phyloP scores from a whole-genome alignment of 2,888 invertebrate genomes.

The Idaea biselata region DNA sequence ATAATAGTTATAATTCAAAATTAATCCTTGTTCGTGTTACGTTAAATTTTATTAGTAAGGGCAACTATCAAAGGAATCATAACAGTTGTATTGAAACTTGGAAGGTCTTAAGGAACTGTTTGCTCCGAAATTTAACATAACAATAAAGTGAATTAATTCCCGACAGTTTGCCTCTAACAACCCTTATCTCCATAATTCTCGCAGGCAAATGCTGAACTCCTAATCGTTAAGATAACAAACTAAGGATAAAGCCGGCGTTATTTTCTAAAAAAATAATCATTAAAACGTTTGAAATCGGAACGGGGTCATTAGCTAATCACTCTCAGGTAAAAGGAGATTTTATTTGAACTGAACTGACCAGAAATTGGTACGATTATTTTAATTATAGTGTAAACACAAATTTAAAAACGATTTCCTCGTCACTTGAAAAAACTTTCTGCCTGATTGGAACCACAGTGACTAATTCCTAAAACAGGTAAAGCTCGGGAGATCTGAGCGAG shows the following conservation, averaged over 20 bases:
- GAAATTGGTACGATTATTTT: constrained; percentile 70
- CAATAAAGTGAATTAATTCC: constrained; percentile 59
- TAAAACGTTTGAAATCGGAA: constrained; percentile 28
- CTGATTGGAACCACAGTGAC: constrained; percentile 19
- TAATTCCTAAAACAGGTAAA: constrained; percentile 18
- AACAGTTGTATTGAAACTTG: constrained; percentile 33
- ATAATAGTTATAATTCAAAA: constrained; percentile 48
- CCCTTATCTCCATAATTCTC: constrained; percentile 49
- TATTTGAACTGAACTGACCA: constrained; percentile 61
- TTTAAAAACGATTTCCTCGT: constrained; percentile 45
- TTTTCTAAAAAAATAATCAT: constrained; percentile 30
- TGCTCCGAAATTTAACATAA: constrained; percentile 52
- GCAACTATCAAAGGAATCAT: constrained; percentile 26
- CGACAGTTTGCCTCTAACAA: constrained; percentile 35
- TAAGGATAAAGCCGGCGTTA: constrained; percentile 28
- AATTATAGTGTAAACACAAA: constrained; percentile 71
- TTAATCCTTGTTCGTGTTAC: constrained; percentile 35
- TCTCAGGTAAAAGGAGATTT: constrained; percentile 59
- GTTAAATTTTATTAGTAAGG: constrained; percentile 21
- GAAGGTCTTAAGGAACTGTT: constrained; percentile 33
- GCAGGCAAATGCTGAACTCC: constrained; percentile 55
- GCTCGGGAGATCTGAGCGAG: not conserved
- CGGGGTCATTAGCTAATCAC: constrained; percentile 65
- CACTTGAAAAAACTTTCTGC: constrained; percentile 16
- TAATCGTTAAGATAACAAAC: constrained; percentile 62